Evolutionary conservation across 2,113 vertebrate species (phyloP).

Genomic region (Ondatra zibethicus): DNA sequence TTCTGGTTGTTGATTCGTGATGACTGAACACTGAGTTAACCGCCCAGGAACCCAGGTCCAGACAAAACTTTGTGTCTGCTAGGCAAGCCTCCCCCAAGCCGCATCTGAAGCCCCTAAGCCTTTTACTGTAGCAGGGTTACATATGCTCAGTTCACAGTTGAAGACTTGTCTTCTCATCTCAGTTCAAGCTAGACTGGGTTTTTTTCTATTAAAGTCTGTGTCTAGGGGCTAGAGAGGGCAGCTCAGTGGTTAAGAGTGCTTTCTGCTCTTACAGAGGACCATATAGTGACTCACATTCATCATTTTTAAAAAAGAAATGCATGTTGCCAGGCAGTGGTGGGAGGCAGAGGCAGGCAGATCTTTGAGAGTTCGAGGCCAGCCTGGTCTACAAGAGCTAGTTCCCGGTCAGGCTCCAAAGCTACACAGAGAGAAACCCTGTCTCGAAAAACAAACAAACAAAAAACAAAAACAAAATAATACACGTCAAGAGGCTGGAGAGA

Average conservation of each 20-base stretch:
- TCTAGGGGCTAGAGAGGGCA: background rate
- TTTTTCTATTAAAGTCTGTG: background rate
- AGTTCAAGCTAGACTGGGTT: background rate
- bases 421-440: no score
- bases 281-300: background rate
- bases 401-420: no score
- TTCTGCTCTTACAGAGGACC: background rate
- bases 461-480: background rate
- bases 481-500: background rate
- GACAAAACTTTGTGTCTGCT: background rate
- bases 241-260: background rate
- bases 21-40: background rate
- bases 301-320: background rate
- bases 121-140: background rate
- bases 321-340: background rate
- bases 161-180: background rate
- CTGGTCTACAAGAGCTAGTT: no score
- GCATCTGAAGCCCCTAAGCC: background rate
- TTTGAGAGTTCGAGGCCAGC: no score
- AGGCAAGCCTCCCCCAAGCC: background rate
- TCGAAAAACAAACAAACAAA: no score
- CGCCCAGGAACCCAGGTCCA: background rate
- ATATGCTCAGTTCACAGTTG: background rate
- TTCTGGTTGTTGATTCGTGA: background rate
- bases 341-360: no score